Base-by-base conservation (phyloP, 2,113 vertebrate species). In the Oncorhynchus keta region DNA sequence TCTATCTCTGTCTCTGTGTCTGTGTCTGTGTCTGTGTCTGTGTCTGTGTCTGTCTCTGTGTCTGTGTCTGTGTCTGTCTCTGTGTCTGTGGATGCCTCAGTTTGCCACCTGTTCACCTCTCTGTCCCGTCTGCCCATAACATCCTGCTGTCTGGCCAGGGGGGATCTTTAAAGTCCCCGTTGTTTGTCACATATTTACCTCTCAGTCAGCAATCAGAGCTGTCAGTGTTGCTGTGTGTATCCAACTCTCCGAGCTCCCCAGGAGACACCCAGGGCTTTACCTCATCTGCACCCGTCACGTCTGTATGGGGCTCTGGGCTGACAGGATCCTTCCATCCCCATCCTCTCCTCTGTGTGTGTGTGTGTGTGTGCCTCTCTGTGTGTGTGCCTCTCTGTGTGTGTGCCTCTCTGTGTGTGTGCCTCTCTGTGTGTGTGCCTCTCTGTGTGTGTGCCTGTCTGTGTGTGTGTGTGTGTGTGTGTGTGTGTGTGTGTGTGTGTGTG, bases 271-370 rank as follows among this genome's bases (percentile, higher is more conserved):
- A 16, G 65, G 89, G 85, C 77, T 86, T 89, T 89, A 88, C 89
- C 89, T 93, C 91, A 93, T 94, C 93, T 92, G 88, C 92, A 91
- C 92, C 88, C 83, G 79, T 88, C 88, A 89, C 83, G 79, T 82
- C 76, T 83, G 85, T 81, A 77, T 84, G 84, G 86, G 91, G 86
- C 84, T 45, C 39, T 74, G 81, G 85, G 81, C 83, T 91, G 90
- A 93, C 92, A 93, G 88, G 79, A 89, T 90, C 85, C 89, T 91
- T 92, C 91, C 85, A 88, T 80, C 86, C 78, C 68, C 55, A n/a
- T 81, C 86, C 78, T 51, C 62, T 48, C 12, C 61, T 62, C 22
- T 86, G 65, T 82, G 79, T 51, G 48, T 11, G 48, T 14, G 7
- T 51, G 28, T 28, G 28, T 28, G 28, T 28, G 28, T 28, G 24